These are phyloP conservation scores for Peromyscus californicus DNA, from an alignment of 2,113 vertebrate species.

Conservation along the genomic window DNA sequence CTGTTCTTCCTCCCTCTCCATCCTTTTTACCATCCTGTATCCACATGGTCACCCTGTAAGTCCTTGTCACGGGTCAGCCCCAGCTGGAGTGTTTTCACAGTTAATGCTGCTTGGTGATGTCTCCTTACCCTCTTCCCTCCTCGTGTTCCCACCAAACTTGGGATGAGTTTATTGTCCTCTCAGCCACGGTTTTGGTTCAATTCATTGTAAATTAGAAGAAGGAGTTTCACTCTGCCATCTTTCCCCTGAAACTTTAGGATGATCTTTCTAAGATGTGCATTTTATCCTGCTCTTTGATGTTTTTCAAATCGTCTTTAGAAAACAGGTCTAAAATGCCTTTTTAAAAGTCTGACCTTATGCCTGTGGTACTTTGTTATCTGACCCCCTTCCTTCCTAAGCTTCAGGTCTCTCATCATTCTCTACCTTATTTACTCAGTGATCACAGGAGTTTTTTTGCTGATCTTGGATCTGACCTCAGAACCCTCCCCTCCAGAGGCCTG, in stretches of 20 bases:
- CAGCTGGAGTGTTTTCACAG: background rate
- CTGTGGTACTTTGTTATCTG: background rate
- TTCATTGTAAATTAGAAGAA: background rate
- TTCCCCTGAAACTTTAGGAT: background rate
- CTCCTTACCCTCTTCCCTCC: background rate
- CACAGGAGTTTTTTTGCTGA: background rate
- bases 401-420: background rate
- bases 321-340: background rate
- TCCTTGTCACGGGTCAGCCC: background rate
- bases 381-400: background rate
- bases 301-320: conserved; percentile 11
- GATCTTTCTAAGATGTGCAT: conserved; percentile 1
- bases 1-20: background rate
- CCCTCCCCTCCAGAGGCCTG: background rate
- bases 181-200: background rate
- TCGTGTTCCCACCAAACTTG: background rate
- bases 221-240: background rate
- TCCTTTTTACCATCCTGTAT: background rate
- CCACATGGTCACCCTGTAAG: background rate
- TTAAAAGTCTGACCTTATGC: background rate
- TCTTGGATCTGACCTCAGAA: background rate
- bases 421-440: background rate
- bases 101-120: background rate
- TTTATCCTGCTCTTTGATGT: conserved; percentile 31
- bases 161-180: background rate